Base-by-base conservation (phyloP, 2,888 invertebrate genomes). In the Tryphoninae sp. region DNA sequence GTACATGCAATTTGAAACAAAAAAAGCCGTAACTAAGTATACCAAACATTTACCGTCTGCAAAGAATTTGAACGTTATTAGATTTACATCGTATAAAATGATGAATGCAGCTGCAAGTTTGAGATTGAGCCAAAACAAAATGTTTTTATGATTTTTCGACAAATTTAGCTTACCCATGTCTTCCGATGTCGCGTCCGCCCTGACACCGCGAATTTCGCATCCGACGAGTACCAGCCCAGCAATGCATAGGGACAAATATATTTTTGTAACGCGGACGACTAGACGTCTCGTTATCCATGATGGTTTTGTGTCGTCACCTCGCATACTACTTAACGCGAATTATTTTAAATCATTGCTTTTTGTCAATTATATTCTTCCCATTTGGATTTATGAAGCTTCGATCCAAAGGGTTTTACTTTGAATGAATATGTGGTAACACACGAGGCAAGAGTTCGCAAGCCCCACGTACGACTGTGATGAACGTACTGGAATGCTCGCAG, bases 251-350 rank as follows among this genome's bases (percentile, higher is more conserved):
- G 80, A 51, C 23, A 42, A 68, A 75, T 80, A 69, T 69, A 80
- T 68, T 69, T 76, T 72, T 82, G 80, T 61, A 49, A 83, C 74
- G 80, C 84, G 83, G 77, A 79, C 73, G 77, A 76, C 73, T 76
- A 78, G 80, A 81, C 82, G 81, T 84, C 78, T 82, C 85, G 83
- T 85, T 85, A 82, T 88, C 89, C 89, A 88, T 87, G 75, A 79
- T 69, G 78, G 71, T 61, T 85, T 84, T 79, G 42, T 75, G 83
- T 86, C 80, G 65, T 86, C 85, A 74, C 78, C 75, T 83, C 84
- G 86, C 89, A 89, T 89, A 86, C 84, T 88, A 86, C 79, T 76
- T 80, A 76, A 16, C 78, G 26, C 79, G 58, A 83, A 80, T 80
- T 80, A 64, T 61, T 71, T 89, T 86, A 88, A 84, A 89, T 86